Base-by-base conservation (phyloP, 2,797 vertebrate species). In the Hapalemur alaotrensis region DNA sequence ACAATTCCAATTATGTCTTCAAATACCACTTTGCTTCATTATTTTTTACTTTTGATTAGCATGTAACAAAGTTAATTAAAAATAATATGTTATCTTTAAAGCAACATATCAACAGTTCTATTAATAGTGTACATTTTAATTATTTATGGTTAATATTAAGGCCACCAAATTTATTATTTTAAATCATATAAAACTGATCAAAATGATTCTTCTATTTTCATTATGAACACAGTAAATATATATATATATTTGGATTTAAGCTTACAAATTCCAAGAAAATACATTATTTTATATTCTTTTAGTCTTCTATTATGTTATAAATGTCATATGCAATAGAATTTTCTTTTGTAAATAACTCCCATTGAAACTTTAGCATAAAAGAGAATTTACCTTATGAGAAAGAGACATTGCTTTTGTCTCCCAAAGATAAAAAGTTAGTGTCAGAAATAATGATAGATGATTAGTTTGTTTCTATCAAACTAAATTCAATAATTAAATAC, bases 261-360 rank as follows among this genome's bases (percentile, higher is more conserved):
- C 11, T 92, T 89, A 72, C 1, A 73, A 67, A 86, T 38, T 63
- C 52, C 93, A 90, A 93, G 50, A 91, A 50, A 83, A 81, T 20
- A 83, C 13, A 85, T 35, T 90, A 76, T 91, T 92, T 92, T 38
- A 32, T 4, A 7, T 15, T 91, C 7, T 82, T 95, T 65, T 54
- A 82, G 30, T 54, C 23, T 89, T 93, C 67, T 78, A 65, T 67
- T 67, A 78, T 82, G 86, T 92, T 86, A 73, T 75, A 88, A 91
- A 88, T 70, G 80, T 84, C 59, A 93, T 8, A 82, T 4, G 23
- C 15, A 81, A 38, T 57, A 83, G 22, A 95, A 75, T 17, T 38
- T 73, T 84, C 38, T 69, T 67, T 65, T 46, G 14, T 84, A 92
- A 97, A 89, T 0, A 80, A 63, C n/a, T 80, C 70, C 72, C 81